phyloP scores from a whole-genome alignment of 2,797 vertebrate genomes.

The Notamacropus eugenii region DNA sequence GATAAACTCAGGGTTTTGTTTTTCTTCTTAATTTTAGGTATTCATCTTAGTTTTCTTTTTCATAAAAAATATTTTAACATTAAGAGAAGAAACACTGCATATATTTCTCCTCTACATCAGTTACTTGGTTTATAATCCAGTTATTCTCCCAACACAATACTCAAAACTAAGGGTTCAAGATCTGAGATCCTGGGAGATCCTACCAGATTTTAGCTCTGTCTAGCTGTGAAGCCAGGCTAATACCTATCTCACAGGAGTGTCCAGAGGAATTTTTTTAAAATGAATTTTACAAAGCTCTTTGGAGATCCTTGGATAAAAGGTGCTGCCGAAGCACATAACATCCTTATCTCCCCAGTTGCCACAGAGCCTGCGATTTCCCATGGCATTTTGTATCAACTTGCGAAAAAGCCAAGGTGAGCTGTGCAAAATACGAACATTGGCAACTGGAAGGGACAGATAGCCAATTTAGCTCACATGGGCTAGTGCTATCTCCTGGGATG shows the following conservation, averaged over 20 bases:
- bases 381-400: conserved; percentile 72
- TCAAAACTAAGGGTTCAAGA: conserved; percentile 7
- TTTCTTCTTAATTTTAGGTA: not conserved
- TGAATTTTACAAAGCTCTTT: conserved; percentile 77
- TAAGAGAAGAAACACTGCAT: not conserved
- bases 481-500: conserved; percentile 63
- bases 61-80: not conserved
- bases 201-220: conserved; percentile 51
- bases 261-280: conserved; percentile 73
- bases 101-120: not conserved
- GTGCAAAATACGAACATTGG: conserved; percentile 68
- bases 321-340: conserved; percentile 41
- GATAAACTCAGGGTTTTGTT: not conserved
- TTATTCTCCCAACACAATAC: conserved; percentile 28
- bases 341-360: conserved; percentile 75
- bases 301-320: conserved; percentile 78
- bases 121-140: conserved; percentile 40
- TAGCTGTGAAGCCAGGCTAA: conserved; percentile 63
- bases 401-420: conserved; percentile 74
- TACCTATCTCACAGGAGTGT: conserved; percentile 63
- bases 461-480: conserved; percentile 42
- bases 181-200: conserved; percentile 56
- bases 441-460: conserved; percentile 77
- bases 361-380: conserved; percentile 67
- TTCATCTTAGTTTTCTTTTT: not conserved